These are phyloP conservation scores for Saturnia pavonia DNA, from an alignment of 2,888 invertebrate species.

Conservation along the genomic window DNA sequence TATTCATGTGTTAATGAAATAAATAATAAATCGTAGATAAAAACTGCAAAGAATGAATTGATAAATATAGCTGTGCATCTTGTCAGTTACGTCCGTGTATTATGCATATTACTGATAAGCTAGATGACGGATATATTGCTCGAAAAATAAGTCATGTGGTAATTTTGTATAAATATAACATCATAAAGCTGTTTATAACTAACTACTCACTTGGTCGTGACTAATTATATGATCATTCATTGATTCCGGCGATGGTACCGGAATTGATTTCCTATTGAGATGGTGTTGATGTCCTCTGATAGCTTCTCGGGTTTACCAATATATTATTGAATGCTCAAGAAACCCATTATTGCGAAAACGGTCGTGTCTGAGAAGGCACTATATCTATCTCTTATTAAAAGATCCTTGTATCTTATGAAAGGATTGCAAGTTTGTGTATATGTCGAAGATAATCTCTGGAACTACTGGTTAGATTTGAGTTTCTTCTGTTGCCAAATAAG, in stretches of 20 bases:
- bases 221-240: neutral
- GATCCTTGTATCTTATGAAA: no score
- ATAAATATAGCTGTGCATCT: conserved; percentile 1
- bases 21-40: neutral
- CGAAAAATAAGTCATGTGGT: neutral
- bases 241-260: neutral
- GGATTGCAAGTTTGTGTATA: no score
- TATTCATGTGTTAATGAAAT: neutral
- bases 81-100: neutral
- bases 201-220: neutral
- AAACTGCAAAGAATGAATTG: neutral
- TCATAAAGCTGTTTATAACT: neutral
- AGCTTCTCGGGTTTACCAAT: neutral
- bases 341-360: neutral
- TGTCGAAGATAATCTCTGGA: no score
- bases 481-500: no score
- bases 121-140: neutral
- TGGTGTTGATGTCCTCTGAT: neutral
- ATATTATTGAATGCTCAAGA: neutral
- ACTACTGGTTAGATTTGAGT: no score
- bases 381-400: no score
- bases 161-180: neutral
- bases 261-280: neutral
- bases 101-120: neutral
- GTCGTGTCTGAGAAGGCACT: no score